Conservation (phyloP, 2,113 vertebrate species). For the Callipepla squamata region DNA sequence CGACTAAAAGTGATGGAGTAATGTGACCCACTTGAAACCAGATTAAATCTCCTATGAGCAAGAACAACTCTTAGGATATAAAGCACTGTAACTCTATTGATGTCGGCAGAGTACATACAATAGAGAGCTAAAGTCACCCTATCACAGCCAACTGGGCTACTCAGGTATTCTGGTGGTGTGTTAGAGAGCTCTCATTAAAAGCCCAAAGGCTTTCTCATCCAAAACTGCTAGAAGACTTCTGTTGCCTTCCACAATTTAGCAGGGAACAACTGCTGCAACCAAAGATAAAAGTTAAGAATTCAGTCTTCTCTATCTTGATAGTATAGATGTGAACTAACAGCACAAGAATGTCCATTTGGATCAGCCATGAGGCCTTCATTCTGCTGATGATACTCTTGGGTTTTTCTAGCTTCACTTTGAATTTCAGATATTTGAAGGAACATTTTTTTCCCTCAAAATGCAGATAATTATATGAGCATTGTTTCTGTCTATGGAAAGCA, state of each 20-base stretch:
- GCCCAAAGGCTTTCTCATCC: not conserved
- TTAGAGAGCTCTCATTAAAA: not conserved
- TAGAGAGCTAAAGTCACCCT: not conserved
- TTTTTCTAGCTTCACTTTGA: slow-evolving; percentile 18
- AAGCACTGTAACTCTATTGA: not conserved
- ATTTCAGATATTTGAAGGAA: slow-evolving; percentile 19
- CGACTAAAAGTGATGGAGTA: not conserved
- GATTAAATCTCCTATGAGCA: not conserved
- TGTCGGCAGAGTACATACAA: not conserved
- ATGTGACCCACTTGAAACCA: not conserved
- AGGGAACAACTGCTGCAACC: not conserved
- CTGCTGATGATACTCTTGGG: not conserved
- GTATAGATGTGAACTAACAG: not conserved
- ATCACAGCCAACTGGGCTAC: not conserved
- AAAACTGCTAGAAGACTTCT: not conserved
- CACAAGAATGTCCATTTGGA: not conserved
- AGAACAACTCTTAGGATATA: not conserved
- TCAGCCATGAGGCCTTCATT: not conserved
- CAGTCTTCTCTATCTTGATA: not conserved
- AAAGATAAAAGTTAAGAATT: not conserved
- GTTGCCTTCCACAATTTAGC: not conserved
- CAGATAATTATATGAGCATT: not conserved
- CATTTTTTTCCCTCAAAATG: not conserved
- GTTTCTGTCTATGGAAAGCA: not conserved
- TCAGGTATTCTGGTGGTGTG: not conserved